phyloP scores from a whole-genome alignment of 2,113 vertebrate genomes.

The Lichenostomus cassidix region DNA sequence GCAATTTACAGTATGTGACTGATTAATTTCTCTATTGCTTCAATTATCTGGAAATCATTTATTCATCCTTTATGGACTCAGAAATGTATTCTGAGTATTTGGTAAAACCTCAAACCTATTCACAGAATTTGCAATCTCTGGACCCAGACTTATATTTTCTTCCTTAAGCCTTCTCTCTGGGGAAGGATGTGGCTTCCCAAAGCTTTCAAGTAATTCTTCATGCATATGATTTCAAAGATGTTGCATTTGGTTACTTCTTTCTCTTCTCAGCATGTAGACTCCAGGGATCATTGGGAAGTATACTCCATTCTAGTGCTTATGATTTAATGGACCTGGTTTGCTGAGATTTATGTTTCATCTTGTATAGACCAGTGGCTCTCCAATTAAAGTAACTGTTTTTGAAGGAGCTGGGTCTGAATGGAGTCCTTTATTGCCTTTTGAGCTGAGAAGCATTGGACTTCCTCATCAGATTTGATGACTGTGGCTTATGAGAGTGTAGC shows the following conservation, averaged over 20 bases:
- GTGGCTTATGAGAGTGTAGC: not conserved
- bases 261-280: not conserved
- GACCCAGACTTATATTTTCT: not conserved
- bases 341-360: not conserved
- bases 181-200: not conserved
- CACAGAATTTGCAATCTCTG: not conserved
- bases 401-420: not conserved
- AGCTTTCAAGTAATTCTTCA: not conserved
- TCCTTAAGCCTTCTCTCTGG: not conserved
- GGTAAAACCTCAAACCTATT: not conserved
- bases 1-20: not conserved
- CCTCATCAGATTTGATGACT: not conserved
- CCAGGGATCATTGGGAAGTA: not conserved
- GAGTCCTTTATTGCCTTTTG: not conserved
- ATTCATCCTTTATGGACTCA: not conserved
- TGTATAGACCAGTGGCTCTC: not conserved
- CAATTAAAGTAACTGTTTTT: not conserved
- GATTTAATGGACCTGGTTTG: not conserved
- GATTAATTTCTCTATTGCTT: not conserved
- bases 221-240: not conserved
- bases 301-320: not conserved
- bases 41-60: not conserved
- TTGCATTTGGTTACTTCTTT: not conserved
- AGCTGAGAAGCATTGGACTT: not conserved
- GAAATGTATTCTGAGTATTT: not conserved